A percentile compares a stretch with the other conserved stretches of the same genome.
These are phyloP conservation scores for Andrena chrysosceles DNA, from an alignment of 2,888 invertebrate genomes.

Conservation along the genomic window DNA sequence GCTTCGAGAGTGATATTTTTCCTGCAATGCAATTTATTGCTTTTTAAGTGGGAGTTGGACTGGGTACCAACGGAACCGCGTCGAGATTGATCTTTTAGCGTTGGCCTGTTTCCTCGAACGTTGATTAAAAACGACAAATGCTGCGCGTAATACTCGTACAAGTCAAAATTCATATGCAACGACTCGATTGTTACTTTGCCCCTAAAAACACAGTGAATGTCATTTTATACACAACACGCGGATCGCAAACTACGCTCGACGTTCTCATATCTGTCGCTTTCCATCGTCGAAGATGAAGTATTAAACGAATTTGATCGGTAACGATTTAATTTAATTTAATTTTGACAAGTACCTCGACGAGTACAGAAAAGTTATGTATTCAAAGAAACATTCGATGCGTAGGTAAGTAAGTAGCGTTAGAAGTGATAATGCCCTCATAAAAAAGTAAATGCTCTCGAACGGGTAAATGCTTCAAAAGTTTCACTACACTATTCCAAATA, in stretches of 20 bases:
- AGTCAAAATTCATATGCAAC: slow-evolving; percentile 52
- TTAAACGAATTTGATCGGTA: background rate
- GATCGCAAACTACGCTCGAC: slow-evolving; percentile 33
- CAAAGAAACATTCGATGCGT: background rate
- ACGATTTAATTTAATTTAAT: background rate
- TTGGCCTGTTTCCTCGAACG: background rate
- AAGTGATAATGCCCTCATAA: background rate
- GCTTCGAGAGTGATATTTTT: background rate
- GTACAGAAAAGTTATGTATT: background rate
- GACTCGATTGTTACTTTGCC: slow-evolving; percentile 38
- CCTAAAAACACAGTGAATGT: slow-evolving; percentile 17
- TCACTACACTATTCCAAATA: no score
- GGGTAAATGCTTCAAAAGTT: no score
- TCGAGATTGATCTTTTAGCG: slow-evolving; percentile 23
- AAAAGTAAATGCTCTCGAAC: background rate
- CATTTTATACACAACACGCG: slow-evolving; percentile 17
- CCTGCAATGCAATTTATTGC: slow-evolving; percentile 31
- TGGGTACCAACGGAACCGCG: background rate
- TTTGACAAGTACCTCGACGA: background rate
- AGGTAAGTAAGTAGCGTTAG: no score
- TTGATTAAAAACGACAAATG: slow-evolving; percentile 60
- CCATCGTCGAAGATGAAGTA: background rate
- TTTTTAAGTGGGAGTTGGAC: slow-evolving; percentile 37
- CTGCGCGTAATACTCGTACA: slow-evolving; percentile 42
- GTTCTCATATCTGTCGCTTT: background rate